Conservation (phyloP, 2,797 vertebrate genomes). For the Pristis pectinata region DNA sequence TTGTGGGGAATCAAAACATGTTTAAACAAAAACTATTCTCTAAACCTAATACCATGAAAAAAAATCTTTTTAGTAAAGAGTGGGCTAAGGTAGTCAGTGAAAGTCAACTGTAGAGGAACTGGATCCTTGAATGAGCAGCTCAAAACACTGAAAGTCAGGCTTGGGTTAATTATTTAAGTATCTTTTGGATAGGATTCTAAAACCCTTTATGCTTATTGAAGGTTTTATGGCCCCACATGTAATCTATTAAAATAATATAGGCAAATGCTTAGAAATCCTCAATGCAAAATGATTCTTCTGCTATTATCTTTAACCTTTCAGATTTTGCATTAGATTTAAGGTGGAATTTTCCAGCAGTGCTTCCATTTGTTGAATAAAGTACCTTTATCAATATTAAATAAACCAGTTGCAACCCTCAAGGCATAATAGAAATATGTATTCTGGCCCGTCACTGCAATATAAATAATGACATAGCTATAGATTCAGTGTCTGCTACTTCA, state of each 20-base stretch:
- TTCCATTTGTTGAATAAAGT: neutral
- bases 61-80: too few relatives aligned
- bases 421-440: neutral
- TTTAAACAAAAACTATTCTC: too few relatives aligned
- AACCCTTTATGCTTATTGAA: neutral
- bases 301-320: neutral
- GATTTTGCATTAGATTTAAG: neutral
- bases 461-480: neutral
- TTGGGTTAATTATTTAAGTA: too few relatives aligned
- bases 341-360: neutral
- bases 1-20: too few relatives aligned
- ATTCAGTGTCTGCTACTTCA: neutral
- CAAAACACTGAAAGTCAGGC: too few relatives aligned
- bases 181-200: neutral
- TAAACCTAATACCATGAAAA: too few relatives aligned
- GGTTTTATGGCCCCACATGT: neutral
- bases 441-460: neutral
- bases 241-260: neutral
- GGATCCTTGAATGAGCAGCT: too few relatives aligned
- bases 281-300: neutral
- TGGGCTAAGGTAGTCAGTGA: too few relatives aligned
- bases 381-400: neutral
- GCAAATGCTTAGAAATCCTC: neutral
- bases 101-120: too few relatives aligned
- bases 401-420: neutral